A percentile compares a stretch with the other conserved stretches of the same genome.
These are phyloP conservation scores for Prolemur simus DNA, from an alignment of 2,113 vertebrate species.

Conservation along the genomic window DNA sequence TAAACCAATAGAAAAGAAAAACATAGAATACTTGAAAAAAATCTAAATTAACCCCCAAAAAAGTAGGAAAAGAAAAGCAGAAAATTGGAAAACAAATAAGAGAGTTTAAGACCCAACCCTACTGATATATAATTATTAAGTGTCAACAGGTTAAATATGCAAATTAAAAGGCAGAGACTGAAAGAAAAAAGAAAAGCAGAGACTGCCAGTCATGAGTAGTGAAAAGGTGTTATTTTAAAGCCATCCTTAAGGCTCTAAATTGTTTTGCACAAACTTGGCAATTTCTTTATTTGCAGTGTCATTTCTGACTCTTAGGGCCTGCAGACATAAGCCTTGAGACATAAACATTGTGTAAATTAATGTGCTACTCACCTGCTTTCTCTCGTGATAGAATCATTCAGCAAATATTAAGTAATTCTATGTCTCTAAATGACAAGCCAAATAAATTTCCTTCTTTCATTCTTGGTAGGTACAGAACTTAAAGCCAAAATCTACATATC, in stretches of 20 bases:
- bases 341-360: background rate
- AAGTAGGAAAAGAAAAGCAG: background rate
- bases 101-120: background rate
- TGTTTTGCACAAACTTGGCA: background rate
- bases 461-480: background rate
- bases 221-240: background rate
- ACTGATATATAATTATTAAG: background rate
- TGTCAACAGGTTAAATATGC: background rate
- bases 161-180: background rate
- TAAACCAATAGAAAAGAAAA: background rate
- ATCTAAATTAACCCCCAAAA: background rate
- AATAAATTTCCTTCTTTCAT: background rate
- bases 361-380: background rate
- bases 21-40: background rate
- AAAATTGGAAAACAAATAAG: background rate
- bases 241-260: background rate
- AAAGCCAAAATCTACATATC: background rate
- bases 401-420: background rate
- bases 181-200: background rate
- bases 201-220: background rate
- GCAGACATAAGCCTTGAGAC: background rate
- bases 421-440: background rate
- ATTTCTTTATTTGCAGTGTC: background rate
- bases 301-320: background rate
- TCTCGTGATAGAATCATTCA: background rate